phyloP scores from a whole-genome alignment of 2,113 vertebrate genomes.

The Hyperopisus bebe region DNA sequence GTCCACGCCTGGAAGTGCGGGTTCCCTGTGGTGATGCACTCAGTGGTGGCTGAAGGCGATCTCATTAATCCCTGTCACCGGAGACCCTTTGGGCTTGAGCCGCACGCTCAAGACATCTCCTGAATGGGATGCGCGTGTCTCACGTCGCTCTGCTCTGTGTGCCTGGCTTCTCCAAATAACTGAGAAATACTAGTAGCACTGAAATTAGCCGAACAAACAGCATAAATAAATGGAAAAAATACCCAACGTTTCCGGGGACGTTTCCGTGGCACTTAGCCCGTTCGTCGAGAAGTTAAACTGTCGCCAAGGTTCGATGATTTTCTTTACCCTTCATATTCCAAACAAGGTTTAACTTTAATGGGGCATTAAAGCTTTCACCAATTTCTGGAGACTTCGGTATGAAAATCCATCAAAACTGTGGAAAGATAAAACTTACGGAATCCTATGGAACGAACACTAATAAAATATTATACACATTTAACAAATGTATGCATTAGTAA shows the following conservation, averaged over 20 bases:
- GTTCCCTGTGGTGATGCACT: not conserved
- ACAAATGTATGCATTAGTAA: not conserved
- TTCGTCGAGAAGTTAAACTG: not conserved
- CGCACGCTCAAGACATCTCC: not conserved
- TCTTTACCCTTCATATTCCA: not conserved
- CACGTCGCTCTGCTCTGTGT: not conserved
- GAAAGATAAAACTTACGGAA: not conserved
- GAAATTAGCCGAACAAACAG: not conserved
- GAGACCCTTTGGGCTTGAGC: not conserved
- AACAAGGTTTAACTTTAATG: not conserved
- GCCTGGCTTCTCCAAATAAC: not conserved
- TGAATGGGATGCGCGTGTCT: too few relatives aligned
- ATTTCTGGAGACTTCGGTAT: not conserved
- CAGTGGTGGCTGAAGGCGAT: not conserved
- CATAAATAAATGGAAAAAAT: not conserved
- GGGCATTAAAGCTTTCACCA: not conserved
- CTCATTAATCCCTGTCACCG: conserved; percentile 14
- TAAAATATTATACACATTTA: not conserved
- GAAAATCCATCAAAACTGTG: not conserved
- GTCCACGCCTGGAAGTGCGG: not conserved
- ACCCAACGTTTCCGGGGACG: not conserved
- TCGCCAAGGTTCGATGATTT: not conserved
- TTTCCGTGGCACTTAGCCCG: not conserved
- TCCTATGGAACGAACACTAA: not conserved
- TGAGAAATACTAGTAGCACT: not conserved